A percentile compares a stretch with the other conserved stretches of the same genome.
Evolutionary conservation across 2,888 invertebrate species (phyloP).

Genomic region (Pammene aurita): DNA sequence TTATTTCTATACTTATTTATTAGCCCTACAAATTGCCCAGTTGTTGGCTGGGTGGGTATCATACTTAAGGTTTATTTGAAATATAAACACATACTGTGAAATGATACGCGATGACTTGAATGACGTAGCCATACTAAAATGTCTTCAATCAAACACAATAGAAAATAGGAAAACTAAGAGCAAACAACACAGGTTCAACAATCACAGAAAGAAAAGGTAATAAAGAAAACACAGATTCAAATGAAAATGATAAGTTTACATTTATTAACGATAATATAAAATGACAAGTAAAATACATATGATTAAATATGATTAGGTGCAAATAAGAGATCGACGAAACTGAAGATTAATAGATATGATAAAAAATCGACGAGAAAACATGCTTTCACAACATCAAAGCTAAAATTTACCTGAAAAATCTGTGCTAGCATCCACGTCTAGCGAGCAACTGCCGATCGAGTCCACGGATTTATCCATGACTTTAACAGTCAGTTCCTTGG

Average conservation of each 20-base stretch:
- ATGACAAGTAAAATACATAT: constrained; percentile 37
- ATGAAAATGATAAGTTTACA: constrained; percentile 41
- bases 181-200: constrained; percentile 25
- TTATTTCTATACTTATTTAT: no score
- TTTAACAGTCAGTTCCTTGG: constrained; percentile 76
- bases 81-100: neutral
- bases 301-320: constrained; percentile 41
- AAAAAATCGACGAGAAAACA: constrained; percentile 52
- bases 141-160: constrained; percentile 13
- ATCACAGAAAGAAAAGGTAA: constrained; percentile 39
- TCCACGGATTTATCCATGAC: constrained; percentile 91
- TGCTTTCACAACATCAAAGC: constrained; percentile 46
- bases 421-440: constrained; percentile 91
- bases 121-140: neutral
- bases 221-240: constrained; percentile 43
- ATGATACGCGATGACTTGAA: neutral
- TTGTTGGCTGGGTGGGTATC: no score
- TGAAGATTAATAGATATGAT: constrained; percentile 48
- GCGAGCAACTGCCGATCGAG: constrained; percentile 93
- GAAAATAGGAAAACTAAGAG: constrained; percentile 21
- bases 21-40: no score
- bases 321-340: constrained; percentile 29
- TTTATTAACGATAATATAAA: constrained; percentile 38
- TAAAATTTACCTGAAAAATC: constrained; percentile 87
- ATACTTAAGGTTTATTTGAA: no score